A percentile compares a stretch with the other conserved stretches of the same genome.
These are phyloP conservation scores for Panthera leo DNA, from an alignment of 2,113 vertebrate species.

Conservation along the genomic window DNA sequence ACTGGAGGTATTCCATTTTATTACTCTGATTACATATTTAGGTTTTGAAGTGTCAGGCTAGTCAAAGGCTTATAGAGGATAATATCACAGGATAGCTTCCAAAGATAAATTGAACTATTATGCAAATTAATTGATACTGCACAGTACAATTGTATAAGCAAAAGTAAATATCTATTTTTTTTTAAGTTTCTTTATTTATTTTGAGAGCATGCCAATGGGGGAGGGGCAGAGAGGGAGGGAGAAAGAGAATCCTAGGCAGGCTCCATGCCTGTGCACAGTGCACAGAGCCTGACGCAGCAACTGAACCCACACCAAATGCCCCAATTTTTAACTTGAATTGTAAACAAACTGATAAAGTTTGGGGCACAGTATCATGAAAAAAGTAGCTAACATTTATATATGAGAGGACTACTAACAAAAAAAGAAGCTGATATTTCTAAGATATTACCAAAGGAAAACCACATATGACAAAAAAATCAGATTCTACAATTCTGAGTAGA, in stretches of 20 bases:
- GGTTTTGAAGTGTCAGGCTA: background rate
- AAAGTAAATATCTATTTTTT: slow-evolving; percentile 7
- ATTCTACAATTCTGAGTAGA: background rate
- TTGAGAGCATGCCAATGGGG: too few species aligned
- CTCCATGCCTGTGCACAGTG: too few species aligned
- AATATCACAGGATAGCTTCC: background rate
- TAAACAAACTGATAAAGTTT: slow-evolving; percentile 1
- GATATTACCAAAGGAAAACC: slow-evolving; percentile 25
- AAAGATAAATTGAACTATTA: background rate
- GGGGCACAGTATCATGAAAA: background rate
- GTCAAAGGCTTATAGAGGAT: background rate
- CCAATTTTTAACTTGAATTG: background rate
- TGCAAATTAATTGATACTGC: background rate
- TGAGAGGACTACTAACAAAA: background rate
- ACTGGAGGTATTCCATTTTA: background rate
- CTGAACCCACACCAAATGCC: too few species aligned
- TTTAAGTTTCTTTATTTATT: too few species aligned
- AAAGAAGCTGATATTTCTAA: slow-evolving; percentile 17
- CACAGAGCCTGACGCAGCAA: too few species aligned
- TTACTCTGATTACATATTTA: slow-evolving; percentile 16
- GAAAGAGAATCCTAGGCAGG: too few species aligned
- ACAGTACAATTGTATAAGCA: slow-evolving; percentile 46
- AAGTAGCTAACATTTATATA: background rate
- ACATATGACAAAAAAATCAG: background rate
- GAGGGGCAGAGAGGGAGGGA: too few species aligned